phyloP scores from a whole-genome alignment of 2,888 invertebrate genomes.

The Pyrrhosoma nymphula region DNA sequence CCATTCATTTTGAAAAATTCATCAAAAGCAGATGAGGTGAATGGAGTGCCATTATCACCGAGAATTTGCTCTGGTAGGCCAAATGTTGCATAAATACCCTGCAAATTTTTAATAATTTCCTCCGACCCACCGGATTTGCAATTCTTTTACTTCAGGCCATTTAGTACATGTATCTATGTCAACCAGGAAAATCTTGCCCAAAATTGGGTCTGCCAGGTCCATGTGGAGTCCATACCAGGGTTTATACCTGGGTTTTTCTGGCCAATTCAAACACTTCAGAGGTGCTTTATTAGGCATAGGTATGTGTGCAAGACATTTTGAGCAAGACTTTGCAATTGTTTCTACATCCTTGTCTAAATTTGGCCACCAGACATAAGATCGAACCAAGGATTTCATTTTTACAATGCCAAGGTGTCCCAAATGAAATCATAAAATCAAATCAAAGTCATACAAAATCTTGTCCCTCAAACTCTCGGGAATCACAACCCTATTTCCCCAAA shows the following conservation, averaged over 20 bases:
- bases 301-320: background rate
- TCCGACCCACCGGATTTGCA: background rate
- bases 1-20: constrained; percentile 71
- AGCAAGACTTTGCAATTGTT: background rate
- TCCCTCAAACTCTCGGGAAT: background rate
- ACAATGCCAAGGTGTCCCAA: constrained; percentile 42
- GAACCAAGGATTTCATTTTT: background rate
- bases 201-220: constrained; percentile 71
- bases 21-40: constrained; percentile 72
- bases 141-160: constrained; percentile 72
- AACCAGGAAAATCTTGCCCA: constrained; percentile 72
- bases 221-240: constrained; percentile 72
- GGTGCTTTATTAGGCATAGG: constrained; percentile 69
- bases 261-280: constrained; percentile 71
- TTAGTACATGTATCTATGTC: constrained; percentile 72
- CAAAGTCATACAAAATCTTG: constrained; percentile 66
- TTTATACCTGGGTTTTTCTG: constrained; percentile 68
- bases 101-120: background rate
- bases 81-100: constrained; percentile 68
- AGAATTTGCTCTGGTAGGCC: constrained; percentile 73
- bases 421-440: constrained; percentile 71
- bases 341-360: constrained; percentile 28
- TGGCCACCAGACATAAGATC: constrained; percentile 70
- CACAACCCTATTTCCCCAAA: background rate
- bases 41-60: constrained; percentile 73